Conservation (phyloP, 2,113 vertebrate genomes). For the Oreochromis spilurus region DNA sequence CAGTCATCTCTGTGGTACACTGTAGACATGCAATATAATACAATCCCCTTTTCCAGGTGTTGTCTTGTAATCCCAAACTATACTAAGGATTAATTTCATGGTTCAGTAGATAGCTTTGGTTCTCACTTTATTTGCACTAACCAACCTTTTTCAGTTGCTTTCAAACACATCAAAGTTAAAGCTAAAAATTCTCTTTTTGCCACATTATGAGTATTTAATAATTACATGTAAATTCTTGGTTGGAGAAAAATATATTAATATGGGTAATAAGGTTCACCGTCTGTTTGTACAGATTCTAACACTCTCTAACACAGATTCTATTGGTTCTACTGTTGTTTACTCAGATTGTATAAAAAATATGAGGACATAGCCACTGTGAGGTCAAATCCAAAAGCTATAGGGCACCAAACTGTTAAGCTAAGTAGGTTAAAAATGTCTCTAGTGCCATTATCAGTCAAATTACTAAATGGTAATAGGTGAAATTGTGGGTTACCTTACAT, state of each 20-base stretch:
- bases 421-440: background rate
- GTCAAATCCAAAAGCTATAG: background rate
- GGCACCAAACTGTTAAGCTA: rapidly evolving
- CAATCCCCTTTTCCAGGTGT: slow-evolving; percentile 33
- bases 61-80: background rate
- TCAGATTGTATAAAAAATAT: background rate
- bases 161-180: background rate
- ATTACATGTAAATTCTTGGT: background rate
- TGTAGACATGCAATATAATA: background rate
- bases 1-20: background rate
- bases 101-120: background rate
- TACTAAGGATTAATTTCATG: slow-evolving; percentile 42
- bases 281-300: background rate
- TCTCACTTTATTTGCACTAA: slow-evolving; percentile 29
- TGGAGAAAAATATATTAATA: background rate
- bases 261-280: background rate
- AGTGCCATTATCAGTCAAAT: background rate
- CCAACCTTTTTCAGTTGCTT: slow-evolving; percentile 21
- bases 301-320: background rate
- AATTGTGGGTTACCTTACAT: background rate
- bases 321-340: background rate
- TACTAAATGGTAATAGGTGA: background rate
- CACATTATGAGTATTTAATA: background rate
- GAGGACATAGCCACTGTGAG: background rate
- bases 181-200: background rate